Evolutionary conservation across 2,113 vertebrate species (phyloP).

Genomic region (Psophia crepitans): DNA sequence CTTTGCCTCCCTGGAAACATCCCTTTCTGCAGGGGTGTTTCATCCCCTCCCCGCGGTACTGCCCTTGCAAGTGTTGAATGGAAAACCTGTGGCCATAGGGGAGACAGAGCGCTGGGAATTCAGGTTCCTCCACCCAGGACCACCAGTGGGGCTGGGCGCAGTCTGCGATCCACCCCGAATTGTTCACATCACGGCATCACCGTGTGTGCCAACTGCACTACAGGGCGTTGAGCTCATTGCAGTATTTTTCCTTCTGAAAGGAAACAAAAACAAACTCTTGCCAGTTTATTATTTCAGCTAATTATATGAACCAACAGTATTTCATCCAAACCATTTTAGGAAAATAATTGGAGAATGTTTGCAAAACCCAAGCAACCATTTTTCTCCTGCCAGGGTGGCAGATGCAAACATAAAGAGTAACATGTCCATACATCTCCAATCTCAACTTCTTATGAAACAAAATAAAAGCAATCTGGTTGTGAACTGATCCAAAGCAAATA

Average conservation of each 20-base stretch:
- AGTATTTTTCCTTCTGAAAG: constrained; percentile 3
- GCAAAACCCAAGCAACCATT: constrained; percentile 34
- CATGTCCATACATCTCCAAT: constrained; percentile 51
- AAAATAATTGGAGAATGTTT: constrained; percentile 42
- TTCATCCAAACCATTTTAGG: constrained; percentile 40
- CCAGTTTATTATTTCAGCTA: constrained; percentile 53
- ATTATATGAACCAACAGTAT: constrained; percentile 35
- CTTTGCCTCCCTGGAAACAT: background rate
- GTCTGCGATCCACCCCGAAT: background rate
- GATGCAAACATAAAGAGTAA: constrained; percentile 57
- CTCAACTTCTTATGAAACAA: constrained; percentile 56
- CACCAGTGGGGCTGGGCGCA: background rate
- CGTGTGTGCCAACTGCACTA: background rate
- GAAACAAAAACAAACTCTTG: background rate
- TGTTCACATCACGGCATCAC: background rate
- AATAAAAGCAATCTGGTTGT: constrained; percentile 69
- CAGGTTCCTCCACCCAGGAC: background rate
- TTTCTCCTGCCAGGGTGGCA: constrained; percentile 48
- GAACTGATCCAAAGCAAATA: constrained; percentile 68
- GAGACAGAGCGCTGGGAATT: background rate
- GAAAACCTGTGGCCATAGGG: background rate
- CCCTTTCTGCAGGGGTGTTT: background rate
- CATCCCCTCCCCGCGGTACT: background rate
- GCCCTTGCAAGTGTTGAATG: background rate
- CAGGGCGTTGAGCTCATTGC: background rate